Base-by-base conservation (phyloP, 2,888 invertebrate genomes). In the Spilosoma lubricipeda region DNA sequence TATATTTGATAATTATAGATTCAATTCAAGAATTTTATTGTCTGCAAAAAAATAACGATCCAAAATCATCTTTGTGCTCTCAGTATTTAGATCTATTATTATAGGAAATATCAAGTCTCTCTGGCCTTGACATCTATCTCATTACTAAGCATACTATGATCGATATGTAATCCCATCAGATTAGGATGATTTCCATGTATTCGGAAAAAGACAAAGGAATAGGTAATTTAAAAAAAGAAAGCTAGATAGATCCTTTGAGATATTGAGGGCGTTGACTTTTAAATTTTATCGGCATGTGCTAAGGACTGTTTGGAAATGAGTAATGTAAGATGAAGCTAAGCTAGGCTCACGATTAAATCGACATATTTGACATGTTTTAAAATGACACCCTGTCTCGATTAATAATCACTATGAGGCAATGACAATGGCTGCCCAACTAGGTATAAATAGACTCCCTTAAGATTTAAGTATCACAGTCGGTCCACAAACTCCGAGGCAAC, bases 181-280 rank as follows among this genome's bases (percentile, higher is more conserved):
- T 67, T 63, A 63, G 63, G 63, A 63, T 63, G 63, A 63, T 30
- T 30, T 63, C 2, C 63, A 30, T 27, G 7, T 18, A 18, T 30
- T 30, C 63, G 69, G 52, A 81, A 83, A 82, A 78, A 77, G 80
- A 59, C 52, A 67, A 39, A 63, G 65, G 48, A 48, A 48, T 48
- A 48, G 70, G 66, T 71, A 33, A 63, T 67, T 52, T 30, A 23
- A 52, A 30, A 30, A 56, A 59, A 67, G 72, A 67, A 56, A 33
- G 15, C 20, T 64, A 33, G 65, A 59, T 48, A 33, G 72, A 66
- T 59, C 64, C 65, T n/a, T 27, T 36, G 33, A 48, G 63, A 76
- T 70, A 63, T 70, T 30, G 59, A 27, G 70, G 63, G 56, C 63
- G 45, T 63, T 70, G 70, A 70, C 70, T 70, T 7, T 20, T 59